Conservation (phyloP, 2,888 invertebrate species). For the Temnothorax rugatulus region DNA sequence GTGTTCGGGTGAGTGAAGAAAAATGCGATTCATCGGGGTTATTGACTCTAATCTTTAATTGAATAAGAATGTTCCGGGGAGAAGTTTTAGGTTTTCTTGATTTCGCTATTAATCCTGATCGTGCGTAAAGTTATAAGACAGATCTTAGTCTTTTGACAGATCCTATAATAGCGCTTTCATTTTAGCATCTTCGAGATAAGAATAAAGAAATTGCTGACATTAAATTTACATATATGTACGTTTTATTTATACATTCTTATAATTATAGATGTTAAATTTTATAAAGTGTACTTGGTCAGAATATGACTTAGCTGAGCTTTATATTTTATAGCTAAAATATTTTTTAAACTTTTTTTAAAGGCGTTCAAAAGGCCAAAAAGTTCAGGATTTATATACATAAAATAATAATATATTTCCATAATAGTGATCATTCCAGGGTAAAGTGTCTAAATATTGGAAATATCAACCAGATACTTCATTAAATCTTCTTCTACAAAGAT, state of each 20-base stretch:
- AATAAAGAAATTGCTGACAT: background rate
- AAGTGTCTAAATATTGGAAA: background rate
- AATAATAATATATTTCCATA: background rate
- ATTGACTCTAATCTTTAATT: constrained; percentile 72
- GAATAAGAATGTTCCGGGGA: constrained; percentile 53
- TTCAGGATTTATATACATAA: background rate
- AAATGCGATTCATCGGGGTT: constrained; percentile 52
- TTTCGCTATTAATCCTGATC: background rate
- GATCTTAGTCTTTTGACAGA: no score
- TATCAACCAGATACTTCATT: background rate
- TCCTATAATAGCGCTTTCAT: background rate
- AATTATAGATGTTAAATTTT: background rate
- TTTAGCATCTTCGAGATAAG: background rate
- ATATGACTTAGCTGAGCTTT: background rate
- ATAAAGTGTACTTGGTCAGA: background rate
- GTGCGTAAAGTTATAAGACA: background rate
- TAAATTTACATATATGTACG: background rate
- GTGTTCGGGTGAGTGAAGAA: constrained; percentile 31
- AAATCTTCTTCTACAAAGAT: constrained; percentile 7
- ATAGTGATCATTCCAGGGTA: background rate
- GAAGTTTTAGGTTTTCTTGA: background rate
- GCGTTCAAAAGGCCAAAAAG: background rate
- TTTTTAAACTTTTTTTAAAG: constrained; percentile 1
- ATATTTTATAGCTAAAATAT: background rate
- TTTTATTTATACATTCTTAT: background rate